Percentiles rank a stretch among this genome's conserved stretches.
Conservation (phyloP, 2,888 invertebrate species). For the Gryllus longicercus region DNA sequence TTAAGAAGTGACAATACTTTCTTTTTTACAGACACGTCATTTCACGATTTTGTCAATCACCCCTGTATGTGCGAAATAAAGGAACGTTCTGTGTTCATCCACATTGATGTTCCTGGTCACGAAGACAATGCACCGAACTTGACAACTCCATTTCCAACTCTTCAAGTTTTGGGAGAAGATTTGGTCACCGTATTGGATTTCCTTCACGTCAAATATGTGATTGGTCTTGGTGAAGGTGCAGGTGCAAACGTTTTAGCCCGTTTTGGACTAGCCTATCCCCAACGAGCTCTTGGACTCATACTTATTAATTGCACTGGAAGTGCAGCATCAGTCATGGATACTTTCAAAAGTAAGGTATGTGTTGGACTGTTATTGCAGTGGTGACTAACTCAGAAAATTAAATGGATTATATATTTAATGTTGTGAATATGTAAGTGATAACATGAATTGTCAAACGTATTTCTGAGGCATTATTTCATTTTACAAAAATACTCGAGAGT, state of each 20-base stretch:
- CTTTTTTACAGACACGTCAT: constrained; percentile 63
- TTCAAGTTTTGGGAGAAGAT: constrained; percentile 79
- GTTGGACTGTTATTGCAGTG: neutral
- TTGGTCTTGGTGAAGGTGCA: constrained; percentile 83
- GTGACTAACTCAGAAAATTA: neutral
- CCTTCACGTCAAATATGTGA: constrained; percentile 76
- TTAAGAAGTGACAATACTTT: too few relatives aligned
- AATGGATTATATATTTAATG: too few relatives aligned
- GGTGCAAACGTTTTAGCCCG: constrained; percentile 83
- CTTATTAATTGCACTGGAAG: constrained; percentile 85
- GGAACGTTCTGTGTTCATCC: constrained; percentile 80
- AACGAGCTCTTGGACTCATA: constrained; percentile 72
- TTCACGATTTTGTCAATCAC: constrained; percentile 77
- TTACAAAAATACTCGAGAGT: too few relatives aligned
- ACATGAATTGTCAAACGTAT: too few relatives aligned
- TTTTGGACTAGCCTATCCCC: constrained; percentile 77
- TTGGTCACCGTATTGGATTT: constrained; percentile 76
- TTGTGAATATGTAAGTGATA: too few relatives aligned
- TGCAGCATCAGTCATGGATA: constrained; percentile 80
- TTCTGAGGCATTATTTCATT: too few relatives aligned
- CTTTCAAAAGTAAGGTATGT: constrained; percentile 72
- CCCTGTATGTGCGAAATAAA: constrained; percentile 82
- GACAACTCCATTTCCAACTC: constrained; percentile 74
- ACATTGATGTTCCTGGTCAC: constrained; percentile 82
- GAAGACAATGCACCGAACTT: constrained; percentile 76